Evolutionary conservation across 2,113 vertebrate genomes (phyloP).

Genomic region (Seriola rivoliana): DNA sequence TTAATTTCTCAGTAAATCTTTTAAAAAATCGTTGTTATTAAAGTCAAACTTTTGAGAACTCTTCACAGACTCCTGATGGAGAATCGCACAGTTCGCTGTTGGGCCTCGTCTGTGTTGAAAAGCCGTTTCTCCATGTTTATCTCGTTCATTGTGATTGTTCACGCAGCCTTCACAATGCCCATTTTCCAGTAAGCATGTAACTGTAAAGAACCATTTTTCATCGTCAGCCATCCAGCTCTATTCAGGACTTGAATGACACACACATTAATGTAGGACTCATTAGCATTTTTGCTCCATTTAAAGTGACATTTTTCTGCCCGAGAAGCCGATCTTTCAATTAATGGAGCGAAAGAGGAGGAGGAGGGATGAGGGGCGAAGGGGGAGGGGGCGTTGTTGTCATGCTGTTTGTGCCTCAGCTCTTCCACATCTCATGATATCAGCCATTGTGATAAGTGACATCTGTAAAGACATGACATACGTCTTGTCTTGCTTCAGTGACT

Average conservation of each 20-base stretch:
- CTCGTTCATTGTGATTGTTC: not conserved
- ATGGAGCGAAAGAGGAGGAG: constrained; percentile 61
- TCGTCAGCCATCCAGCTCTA: constrained; percentile 41
- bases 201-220: constrained; percentile 25
- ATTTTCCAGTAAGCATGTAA: constrained; percentile 14
- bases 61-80: not conserved
- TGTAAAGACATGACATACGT: not conserved
- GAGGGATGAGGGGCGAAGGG: constrained; percentile 40
- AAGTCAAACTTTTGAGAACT: not conserved
- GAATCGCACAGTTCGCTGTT: too few relatives aligned
- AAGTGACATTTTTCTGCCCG: constrained; percentile 71
- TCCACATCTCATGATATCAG: constrained; percentile 43
- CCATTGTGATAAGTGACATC: constrained; percentile 15
- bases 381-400: constrained; percentile 43
- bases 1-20: not conserved
- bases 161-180: not conserved
- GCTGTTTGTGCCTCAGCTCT: constrained; percentile 52
- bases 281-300: constrained; percentile 73
- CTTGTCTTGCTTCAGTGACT: constrained; percentile 11
- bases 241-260: constrained; percentile 59
- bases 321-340: constrained; percentile 66
- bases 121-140: not conserved
- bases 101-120: not conserved
- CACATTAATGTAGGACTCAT: constrained; percentile 59
- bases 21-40: not conserved